Evolutionary conservation across 2,113 vertebrate species (phyloP).

Genomic region (Cyprinodon tularosa): DNA sequence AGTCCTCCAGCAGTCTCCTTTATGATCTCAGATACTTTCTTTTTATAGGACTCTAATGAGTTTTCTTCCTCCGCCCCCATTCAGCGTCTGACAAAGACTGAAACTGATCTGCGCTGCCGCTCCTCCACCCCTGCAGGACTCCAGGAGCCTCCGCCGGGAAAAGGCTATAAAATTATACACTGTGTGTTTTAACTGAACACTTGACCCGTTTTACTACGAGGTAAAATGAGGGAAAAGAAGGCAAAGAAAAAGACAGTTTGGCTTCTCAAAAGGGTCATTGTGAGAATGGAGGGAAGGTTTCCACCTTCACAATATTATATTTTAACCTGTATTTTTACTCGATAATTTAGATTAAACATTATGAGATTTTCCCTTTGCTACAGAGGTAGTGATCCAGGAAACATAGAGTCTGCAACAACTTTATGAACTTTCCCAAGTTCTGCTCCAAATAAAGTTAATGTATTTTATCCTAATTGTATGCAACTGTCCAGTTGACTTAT

Average conservation of each 20-base stretch:
- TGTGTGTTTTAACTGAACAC: conserved; percentile 69
- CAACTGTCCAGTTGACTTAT: too few species aligned
- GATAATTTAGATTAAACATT: not conserved
- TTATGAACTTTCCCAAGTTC: too few species aligned
- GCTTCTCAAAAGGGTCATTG: conserved; percentile 23
- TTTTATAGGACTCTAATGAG: conserved; percentile 81
- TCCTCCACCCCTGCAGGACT: conserved; percentile 55
- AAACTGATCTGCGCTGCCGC: conserved; percentile 74
- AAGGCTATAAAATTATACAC: conserved; percentile 73
- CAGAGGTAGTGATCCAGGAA: too few species aligned
- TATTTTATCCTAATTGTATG: too few species aligned
- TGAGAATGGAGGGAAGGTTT: conserved; percentile 12
- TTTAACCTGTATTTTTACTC: not conserved
- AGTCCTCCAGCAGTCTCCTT: conserved; percentile 64
- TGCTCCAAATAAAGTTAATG: too few species aligned
- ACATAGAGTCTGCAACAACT: too few species aligned
- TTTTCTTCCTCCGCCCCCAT: conserved; percentile 81
- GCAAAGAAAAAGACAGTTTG: not conserved
- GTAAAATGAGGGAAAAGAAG: conserved; percentile 28
- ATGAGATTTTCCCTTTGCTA: not conserved
- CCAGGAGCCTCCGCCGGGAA: conserved; percentile 61
- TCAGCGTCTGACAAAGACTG: conserved; percentile 77
- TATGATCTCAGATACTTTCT: conserved; percentile 78
- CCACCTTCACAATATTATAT: not conserved
- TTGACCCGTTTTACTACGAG: conserved; percentile 59